Evolutionary conservation across 2,113 vertebrate genomes (phyloP).

Genomic region (Sinocyclocheilus anshuiensis): DNA sequence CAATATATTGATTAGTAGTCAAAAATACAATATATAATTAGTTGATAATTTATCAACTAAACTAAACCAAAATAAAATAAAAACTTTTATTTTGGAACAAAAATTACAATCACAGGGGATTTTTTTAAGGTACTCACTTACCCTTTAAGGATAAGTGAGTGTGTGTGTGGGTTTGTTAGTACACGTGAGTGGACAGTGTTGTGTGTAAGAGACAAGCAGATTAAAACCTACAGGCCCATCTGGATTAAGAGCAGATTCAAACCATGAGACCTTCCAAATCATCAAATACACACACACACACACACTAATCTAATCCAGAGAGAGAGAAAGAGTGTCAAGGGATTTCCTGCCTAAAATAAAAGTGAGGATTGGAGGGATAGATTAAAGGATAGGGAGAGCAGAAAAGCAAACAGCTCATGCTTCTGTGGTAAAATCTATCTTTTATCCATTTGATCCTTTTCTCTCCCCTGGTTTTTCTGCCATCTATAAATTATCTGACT

Average conservation of each 20-base stretch:
- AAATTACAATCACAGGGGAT: background rate
- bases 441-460: slow-evolving; percentile 19
- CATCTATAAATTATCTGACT: slow-evolving; percentile 3
- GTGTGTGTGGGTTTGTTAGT: background rate
- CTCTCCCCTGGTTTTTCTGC: slow-evolving; percentile 1
- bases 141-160: background rate
- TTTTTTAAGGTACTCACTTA: background rate
- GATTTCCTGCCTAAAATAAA: background rate
- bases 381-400: slow-evolving; percentile 31
- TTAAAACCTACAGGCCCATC: slow-evolving; percentile 41
- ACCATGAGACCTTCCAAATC: slow-evolving; percentile 46
- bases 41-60: too few species aligned
- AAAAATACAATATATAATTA: too few species aligned
- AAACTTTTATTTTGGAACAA: background rate
- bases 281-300: slow-evolving; percentile 1
- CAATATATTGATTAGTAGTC: too few species aligned
- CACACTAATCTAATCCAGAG: slow-evolving; percentile 36
- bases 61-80: background rate
- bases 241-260: slow-evolving; percentile 51
- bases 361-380: slow-evolving; percentile 21
- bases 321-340: slow-evolving; percentile 17
- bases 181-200: slow-evolving; percentile 28
- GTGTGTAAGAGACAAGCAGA: slow-evolving; percentile 23
- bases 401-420: slow-evolving; percentile 1
- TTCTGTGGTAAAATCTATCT: slow-evolving; percentile 4